Base-by-base conservation (phyloP, 2,888 invertebrate species). In the Luperina testacea region DNA sequence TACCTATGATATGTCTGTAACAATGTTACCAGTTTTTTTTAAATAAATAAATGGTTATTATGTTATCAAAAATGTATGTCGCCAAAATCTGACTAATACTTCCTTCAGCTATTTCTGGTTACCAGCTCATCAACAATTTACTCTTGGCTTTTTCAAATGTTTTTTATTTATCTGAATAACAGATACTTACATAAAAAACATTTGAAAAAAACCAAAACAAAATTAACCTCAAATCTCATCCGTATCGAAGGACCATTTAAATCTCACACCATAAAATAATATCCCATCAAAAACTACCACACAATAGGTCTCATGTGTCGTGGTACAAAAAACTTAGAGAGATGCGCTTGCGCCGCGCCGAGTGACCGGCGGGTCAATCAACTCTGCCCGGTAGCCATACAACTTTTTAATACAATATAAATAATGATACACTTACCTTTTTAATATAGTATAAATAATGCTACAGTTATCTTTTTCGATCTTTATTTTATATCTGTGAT, bases 341-440 rank as follows among this genome's bases (percentile, higher is more conserved):
- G 91, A 92, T 92, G 91, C 92, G 92, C 91, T 73, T 80, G 90
- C 90, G 91, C 88, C 82, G 82, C 83, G 80, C 61, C 77, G 82
- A 89, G 86, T 87, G 92, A 90, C 92, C 91, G 92, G 86, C 87
- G 90, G 95, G 93, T 95, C 94, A 94, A 90, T 94, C 92, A 94
- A 91, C 95, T 92, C 90, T 91, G 92, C 90, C 92, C 94, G 92
- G 95, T 95, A 94, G 95, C 94, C 79, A 87, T 91, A 91, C 91
- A 88, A 91, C 91, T 91, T 92, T 93, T 92, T 93, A 92, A 94
- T 93, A 92, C 92, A 92, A 91, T 91, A 92, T 93, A 92, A 92
- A 93, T 93, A 93, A 93, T 93, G 90, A 88, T 89, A 90, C 80
- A 88, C 90, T 90, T 92, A 91, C 90, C 90, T 90, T 84, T 85